A percentile compares a stretch with the other conserved stretches of the same genome.
Evolutionary conservation across 2,797 vertebrate genomes (phyloP).

Genomic region (Echiichthys vipera): DNA sequence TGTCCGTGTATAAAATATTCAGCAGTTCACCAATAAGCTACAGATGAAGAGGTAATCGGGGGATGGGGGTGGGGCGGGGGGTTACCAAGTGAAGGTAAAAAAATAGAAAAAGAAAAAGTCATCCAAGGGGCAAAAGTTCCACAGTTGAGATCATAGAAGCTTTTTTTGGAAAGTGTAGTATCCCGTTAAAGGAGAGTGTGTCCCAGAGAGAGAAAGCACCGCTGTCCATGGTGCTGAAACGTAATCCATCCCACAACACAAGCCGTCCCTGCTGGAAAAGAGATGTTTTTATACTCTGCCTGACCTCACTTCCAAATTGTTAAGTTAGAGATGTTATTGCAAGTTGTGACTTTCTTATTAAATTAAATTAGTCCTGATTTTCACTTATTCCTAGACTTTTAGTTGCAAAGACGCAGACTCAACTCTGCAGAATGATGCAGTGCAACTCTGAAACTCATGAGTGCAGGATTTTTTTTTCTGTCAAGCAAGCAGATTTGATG

Average conservation of each 20-base stretch:
- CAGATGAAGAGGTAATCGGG: conserved; percentile 27
- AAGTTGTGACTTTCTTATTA: background rate
- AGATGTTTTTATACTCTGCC: conserved; percentile 21
- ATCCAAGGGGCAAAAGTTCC: conserved; percentile 34
- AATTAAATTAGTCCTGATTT: conserved; percentile 3
- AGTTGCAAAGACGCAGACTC: background rate
- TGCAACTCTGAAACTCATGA: conserved; percentile 38
- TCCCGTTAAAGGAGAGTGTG: conserved; percentile 14
- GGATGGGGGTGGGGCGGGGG: background rate
- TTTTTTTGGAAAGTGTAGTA: conserved; percentile 39
- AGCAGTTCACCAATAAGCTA: conserved; percentile 49
- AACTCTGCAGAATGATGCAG: conserved; percentile 15
- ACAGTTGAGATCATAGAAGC: conserved; percentile 4
- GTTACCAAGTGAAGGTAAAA: conserved; percentile 22
- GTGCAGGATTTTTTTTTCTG: conserved; percentile 34
- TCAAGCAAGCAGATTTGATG: conserved; percentile 43
- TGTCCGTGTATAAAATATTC: conserved; percentile 71
- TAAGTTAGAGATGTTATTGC: background rate
- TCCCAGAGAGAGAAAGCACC: background rate
- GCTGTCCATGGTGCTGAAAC: conserved; percentile 78
- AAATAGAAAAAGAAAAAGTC: conserved; percentile 16
- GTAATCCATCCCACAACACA: conserved; percentile 37
- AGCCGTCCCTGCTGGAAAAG: conserved; percentile 21
- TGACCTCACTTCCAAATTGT: conserved; percentile 20
- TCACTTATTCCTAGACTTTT: background rate